Evolutionary conservation across 1,140 invertebrate genomes (phyloP), one percentile per base, ranked within the genome.

Genomic region (Sarcophaga peregrina): DNA sequence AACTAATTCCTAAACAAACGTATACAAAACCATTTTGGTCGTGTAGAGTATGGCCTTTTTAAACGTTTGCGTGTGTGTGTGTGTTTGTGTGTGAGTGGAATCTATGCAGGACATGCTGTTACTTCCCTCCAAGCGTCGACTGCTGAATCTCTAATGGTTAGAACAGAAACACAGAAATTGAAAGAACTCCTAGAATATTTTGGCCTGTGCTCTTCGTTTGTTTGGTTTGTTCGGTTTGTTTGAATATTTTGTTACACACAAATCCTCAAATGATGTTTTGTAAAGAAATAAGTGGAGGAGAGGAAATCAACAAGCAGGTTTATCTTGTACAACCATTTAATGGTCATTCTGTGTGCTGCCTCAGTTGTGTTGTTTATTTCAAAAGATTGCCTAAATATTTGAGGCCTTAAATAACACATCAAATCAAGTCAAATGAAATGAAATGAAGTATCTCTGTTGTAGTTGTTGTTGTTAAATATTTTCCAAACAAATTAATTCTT

Each of bases 1-100:
- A 72, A 72, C 62, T 72, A 72, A 72, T 72, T 17, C 62, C 20
- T 17, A 72, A 20, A 72, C 62, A 72, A 72, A 72, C 62, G 10
- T 0, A 9, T 17, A 17, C 3, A 7, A 8, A 25, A 9, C 10
- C 25, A 37, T 4, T 37, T 37, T 37, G 25, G 25, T 37, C 25
- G 62, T 62, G 20, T 17, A 17, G 58, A 15, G n/a, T n/a, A n/a
- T n/a, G n/a, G n/a, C n/a, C n/a, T n/a, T n/a, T n/a, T n/a, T n/a
- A n/a, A n/a, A 72, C 20, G 25, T 37, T 37, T 37, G 4, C 4
- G 25, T 37, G 25, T 37, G 25, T 2, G 25, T 37, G 25, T 37
- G 4, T 37, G 25, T 37, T n/a, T 37, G 4, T 37, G 25, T 37
- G 25, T 37, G 25, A 37, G 25, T 37, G 25, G 25, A 4, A 37